Evolutionary conservation across 2,113 vertebrate genomes (phyloP).

Genomic region (Aramus guarauna): DNA sequence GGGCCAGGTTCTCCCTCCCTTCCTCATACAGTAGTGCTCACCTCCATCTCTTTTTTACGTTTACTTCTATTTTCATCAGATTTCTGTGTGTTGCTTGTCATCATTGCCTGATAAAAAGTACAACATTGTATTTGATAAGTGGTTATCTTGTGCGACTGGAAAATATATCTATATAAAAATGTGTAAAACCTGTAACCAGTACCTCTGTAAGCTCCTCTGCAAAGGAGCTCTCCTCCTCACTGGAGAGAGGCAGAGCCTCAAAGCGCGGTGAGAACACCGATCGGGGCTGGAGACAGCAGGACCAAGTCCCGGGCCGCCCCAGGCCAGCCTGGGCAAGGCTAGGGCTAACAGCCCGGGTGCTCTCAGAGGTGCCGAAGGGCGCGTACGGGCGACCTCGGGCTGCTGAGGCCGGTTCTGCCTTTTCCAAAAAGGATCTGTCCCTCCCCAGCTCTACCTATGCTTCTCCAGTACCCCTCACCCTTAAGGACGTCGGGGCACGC

Average conservation of each 20-base stretch:
- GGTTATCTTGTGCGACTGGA: accelerated
- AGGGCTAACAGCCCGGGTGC: background rate
- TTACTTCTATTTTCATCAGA: slow-evolving; percentile 56
- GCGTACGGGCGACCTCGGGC: accelerated
- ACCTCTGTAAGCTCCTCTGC: background rate
- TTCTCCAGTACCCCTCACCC: background rate
- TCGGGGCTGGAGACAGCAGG: accelerated
- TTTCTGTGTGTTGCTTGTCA: slow-evolving; percentile 51
- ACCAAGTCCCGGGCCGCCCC: accelerated
- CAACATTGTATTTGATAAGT: background rate
- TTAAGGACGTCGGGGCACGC: background rate
- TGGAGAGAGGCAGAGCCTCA: background rate
- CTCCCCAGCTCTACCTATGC: background rate
- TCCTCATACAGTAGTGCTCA: slow-evolving; percentile 2
- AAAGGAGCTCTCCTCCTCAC: background rate
- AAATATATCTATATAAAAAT: accelerated
- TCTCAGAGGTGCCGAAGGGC: too few species aligned
- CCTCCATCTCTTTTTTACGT: slow-evolving; percentile 67
- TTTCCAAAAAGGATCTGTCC: accelerated
- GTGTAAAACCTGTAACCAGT: too few species aligned
- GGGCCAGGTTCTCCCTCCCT: background rate
- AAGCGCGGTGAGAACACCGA: too few species aligned
- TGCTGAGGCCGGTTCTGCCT: background rate
- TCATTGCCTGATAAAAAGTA: background rate
- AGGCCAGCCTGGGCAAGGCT: background rate